Conservation (phyloP, 2,113 vertebrate genomes). For the Stegostoma tigrinum region DNA sequence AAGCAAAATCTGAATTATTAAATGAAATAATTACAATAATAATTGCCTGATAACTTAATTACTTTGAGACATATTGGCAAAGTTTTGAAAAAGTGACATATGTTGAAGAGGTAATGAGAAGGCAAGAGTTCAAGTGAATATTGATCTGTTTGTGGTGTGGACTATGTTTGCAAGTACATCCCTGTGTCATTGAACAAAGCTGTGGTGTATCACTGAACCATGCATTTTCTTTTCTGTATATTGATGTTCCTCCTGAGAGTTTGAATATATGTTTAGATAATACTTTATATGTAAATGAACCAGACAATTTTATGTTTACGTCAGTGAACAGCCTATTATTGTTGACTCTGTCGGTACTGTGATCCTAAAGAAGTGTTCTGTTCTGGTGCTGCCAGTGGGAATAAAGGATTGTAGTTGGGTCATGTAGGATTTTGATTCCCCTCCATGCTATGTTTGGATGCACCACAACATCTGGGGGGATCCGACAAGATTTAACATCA, state of each 20-base stretch:
- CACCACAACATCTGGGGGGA: not conserved
- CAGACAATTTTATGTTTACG: not conserved
- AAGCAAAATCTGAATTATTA: not conserved
- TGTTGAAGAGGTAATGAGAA: not conserved
- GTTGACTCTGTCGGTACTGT: not conserved
- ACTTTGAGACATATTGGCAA: not conserved
- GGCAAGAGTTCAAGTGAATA: not conserved
- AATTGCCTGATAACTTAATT: not conserved
- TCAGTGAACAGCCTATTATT: not conserved
- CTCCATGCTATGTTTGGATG: not conserved
- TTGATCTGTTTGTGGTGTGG: not conserved
- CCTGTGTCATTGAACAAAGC: not conserved
- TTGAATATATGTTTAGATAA: slow-evolving; percentile 25
- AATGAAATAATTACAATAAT: not conserved
- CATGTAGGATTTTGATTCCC: not conserved
- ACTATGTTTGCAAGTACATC: not conserved
- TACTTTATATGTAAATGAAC: not conserved
- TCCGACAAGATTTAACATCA: not conserved
- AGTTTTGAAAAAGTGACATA: not conserved
- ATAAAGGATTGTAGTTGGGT: not conserved
- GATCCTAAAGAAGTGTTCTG: not conserved
- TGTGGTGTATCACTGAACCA: not conserved
- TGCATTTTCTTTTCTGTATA: not conserved
- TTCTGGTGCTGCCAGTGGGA: not conserved
- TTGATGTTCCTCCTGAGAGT: not conserved